Evolutionary conservation across 2,113 vertebrate species (phyloP).

Genomic region (Falco punctatus): DNA sequence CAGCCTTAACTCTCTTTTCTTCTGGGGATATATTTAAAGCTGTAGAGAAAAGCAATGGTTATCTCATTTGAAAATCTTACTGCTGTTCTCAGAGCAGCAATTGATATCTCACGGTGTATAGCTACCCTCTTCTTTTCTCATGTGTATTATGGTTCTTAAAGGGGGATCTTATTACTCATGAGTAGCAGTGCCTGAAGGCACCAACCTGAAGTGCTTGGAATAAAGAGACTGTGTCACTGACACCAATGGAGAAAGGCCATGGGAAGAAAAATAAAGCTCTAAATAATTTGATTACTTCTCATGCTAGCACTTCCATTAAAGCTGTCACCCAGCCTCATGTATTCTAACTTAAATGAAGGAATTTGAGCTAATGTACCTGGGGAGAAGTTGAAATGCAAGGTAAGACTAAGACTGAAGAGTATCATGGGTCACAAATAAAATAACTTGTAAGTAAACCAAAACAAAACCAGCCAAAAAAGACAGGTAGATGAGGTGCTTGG

Average conservation of each 20-base stretch:
- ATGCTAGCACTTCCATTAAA: conserved; percentile 15
- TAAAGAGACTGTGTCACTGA: conserved; percentile 1
- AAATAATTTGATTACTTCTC: conserved; percentile 23
- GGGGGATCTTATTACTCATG: neutral
- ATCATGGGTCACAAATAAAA: neutral
- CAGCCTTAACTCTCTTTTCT: neutral
- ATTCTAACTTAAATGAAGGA: neutral
- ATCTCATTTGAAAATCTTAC: neutral
- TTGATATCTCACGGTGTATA: neutral
- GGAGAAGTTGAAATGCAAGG: neutral
- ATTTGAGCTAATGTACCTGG: neutral
- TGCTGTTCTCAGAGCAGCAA: conserved; percentile 10
- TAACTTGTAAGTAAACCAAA: neutral
- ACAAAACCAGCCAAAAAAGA: neutral
- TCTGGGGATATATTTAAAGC: neutral
- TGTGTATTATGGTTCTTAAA: neutral
- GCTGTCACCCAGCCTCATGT: neutral
- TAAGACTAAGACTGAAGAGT: neutral
- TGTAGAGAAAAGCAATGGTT: neutral
- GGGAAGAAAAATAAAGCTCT: conserved; percentile 11
- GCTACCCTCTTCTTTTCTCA: conserved; percentile 7
- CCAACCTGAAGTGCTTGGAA: neutral
- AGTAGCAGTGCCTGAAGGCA: neutral
- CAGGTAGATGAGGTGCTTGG: rapidly evolving
- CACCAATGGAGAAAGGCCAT: conserved; percentile 10